Conservation (phyloP, 1,140 invertebrate species). For the Sipha flava region DNA sequence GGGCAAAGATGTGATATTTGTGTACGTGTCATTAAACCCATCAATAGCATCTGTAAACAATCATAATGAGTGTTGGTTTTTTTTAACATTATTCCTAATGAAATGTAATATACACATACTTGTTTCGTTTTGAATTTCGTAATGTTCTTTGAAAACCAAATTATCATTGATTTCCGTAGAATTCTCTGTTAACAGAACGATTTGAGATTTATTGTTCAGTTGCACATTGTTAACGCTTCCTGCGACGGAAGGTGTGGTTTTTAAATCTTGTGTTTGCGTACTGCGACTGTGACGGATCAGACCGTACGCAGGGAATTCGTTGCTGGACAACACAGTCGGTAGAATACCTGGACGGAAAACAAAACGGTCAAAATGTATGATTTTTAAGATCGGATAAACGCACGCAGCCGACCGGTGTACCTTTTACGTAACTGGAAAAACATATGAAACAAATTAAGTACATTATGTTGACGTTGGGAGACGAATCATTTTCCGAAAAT, state of each 20-base stretch:
- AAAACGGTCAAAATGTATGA: background rate
- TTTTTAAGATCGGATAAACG: background rate
- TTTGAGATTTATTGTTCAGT: background rate
- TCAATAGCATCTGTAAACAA: background rate
- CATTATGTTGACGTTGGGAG: background rate
- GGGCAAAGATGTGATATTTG: constrained; percentile 20
- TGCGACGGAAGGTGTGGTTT: background rate
- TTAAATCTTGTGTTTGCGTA: background rate
- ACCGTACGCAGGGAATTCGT: background rate
- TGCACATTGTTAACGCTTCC: background rate
- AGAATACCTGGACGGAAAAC: background rate
- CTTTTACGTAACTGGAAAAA: constrained; percentile 11
- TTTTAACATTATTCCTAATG: background rate
- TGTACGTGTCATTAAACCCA: background rate
- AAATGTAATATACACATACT: background rate
- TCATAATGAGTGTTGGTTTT: background rate
- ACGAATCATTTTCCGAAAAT: background rate
- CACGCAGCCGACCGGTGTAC: background rate
- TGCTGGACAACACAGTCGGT: background rate
- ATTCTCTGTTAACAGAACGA: constrained; percentile 1
- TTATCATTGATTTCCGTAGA: background rate
- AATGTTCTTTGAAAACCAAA: constrained; percentile 17
- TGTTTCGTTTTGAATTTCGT: constrained; percentile 10
- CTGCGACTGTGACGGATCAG: background rate
- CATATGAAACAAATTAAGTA: constrained; percentile 16